Evolutionary conservation across 1,140 invertebrate genomes (phyloP), one percentile per base, ranked within the genome.

Genomic region (Stratiolaelaps scimitus): DNA sequence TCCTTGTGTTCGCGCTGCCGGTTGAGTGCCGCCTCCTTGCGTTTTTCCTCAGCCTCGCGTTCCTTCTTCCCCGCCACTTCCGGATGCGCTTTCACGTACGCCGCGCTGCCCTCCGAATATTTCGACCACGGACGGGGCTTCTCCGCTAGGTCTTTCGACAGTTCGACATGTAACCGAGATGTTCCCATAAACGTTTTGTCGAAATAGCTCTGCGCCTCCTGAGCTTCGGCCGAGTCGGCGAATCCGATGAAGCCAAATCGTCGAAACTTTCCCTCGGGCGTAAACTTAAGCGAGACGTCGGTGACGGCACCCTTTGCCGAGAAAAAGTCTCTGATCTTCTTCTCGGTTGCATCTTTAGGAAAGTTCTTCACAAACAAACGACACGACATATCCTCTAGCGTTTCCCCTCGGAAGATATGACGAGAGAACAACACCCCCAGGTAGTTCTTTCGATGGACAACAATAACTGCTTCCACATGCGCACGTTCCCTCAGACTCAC

Each of bases 221-320:
- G 67, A 0, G 90, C 91, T 74, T 91, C 83, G 67, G 86, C 81
- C 71, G 86, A 84, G 64, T 78, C 83, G 73, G 86, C 84, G 74
- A 83, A 96, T 17, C 93, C 93, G 71, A 97, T 78, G 74, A 96
- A 96, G 19, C 83, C 88, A 80, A 96, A 96, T 71, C 85, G 83
- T 70, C 92, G 79, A 76, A 96, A 96, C 72, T 84, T 83, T 13
- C 92, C 92, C 79, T 92, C 84, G 71, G 85, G 83, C 0, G 87
- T 92, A 72, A 86, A 93, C 75, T 95, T 96, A 2, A 96, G 74
- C 72, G 91, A 86, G 19, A 93, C 81, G 79, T 97, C 92, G 1
- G 92, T 96, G 7, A 96, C 83, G 66, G 82, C 77, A 26, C 90
- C 91, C 74, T 89, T 85, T 69, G 83, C 71, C 43, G 81, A 78